Base-by-base conservation (phyloP, 2,797 vertebrate species). In the Sarcoramphus papa region DNA sequence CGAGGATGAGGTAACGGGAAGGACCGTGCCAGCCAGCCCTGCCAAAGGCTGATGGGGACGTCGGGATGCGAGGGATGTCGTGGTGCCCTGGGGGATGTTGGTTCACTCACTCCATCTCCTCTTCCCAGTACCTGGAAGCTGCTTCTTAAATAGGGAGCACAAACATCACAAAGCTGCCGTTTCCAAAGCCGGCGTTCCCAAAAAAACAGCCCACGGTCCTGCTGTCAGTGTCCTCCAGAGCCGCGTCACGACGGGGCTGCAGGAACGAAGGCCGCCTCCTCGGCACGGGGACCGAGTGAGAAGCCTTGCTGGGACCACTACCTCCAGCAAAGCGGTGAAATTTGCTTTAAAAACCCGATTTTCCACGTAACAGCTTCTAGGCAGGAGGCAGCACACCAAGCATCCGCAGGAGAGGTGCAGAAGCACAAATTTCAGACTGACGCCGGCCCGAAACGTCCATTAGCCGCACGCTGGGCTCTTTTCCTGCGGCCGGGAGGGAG, bases 401-500 rank as follows among this genome's bases (percentile, higher is more conserved):
- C 41, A 47, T 15, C 33, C 9, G 1, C 35, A 9, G 59, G 35
- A 19, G 43, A 31, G 50, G 56, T 5, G 54, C 47, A 20, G 30
- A 10, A 21, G 35, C 47, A 33, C 12, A 8, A 45, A 40, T n/a
- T 25, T 27, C 28, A 13, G 45, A 10, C 27, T 19, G 11, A 21
- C 0, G 11, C 6, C 2, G 1, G 15, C 27, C 35, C 1, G 1
- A 11, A 63, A 35, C 0, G 3, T 43, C 60, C 23, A 6, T 27
- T 1, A 9, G 47, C 45, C 3, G 3, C 12, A 8, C 1, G 27
- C 18, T 5, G 57, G n/a, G 67, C 14, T 35, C 41, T 28, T 16
- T 9, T 64, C 65, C 69, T 30, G 25, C 6, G 5, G n/a, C 47
- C 8, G 0, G n/a, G 43, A 33, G 17, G 62, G 50, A 59, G 33